Conservation (phyloP, 2,888 invertebrate genomes). For the Adelognathus sp. region DNA sequence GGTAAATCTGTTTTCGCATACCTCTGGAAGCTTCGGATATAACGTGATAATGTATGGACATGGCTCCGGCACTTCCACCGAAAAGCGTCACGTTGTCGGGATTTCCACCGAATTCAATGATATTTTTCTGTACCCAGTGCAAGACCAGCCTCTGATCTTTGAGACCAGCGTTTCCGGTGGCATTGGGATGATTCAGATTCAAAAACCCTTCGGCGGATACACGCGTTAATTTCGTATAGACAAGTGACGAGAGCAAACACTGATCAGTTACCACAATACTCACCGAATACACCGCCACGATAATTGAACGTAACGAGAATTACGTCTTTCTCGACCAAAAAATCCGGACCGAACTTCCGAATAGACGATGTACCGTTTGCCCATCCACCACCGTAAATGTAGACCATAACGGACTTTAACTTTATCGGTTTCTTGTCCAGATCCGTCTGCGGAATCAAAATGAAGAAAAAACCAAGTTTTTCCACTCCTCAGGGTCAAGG, state of each 20-base stretch:
- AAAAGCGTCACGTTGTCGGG: constrained; percentile 40
- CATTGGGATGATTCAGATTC: constrained; percentile 30
- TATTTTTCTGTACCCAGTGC: constrained; percentile 36
- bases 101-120: constrained; percentile 41
- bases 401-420: constrained; percentile 63
- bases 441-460: too few relatives aligned
- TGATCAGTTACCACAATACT: too few relatives aligned
- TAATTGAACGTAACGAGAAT: constrained; percentile 66
- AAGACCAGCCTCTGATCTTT: constrained; percentile 43
- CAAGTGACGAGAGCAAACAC: too few relatives aligned
- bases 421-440: neutral
- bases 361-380: constrained; percentile 33
- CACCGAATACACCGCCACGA: constrained; percentile 66
- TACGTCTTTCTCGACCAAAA: constrained; percentile 64
- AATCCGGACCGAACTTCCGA: constrained; percentile 65
- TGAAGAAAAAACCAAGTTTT: too few relatives aligned
- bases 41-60: constrained; percentile 25
- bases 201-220: too few relatives aligned
- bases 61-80: constrained; percentile 28
- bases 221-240: too few relatives aligned
- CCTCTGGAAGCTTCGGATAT: constrained; percentile 28
- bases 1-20: neutral
- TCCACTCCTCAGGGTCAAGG: too few relatives aligned
- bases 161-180: constrained; percentile 42
- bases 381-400: constrained; percentile 65